phyloP scores from a whole-genome alignment of 2,797 vertebrate species.

The Oreochromis grahami region DNA sequence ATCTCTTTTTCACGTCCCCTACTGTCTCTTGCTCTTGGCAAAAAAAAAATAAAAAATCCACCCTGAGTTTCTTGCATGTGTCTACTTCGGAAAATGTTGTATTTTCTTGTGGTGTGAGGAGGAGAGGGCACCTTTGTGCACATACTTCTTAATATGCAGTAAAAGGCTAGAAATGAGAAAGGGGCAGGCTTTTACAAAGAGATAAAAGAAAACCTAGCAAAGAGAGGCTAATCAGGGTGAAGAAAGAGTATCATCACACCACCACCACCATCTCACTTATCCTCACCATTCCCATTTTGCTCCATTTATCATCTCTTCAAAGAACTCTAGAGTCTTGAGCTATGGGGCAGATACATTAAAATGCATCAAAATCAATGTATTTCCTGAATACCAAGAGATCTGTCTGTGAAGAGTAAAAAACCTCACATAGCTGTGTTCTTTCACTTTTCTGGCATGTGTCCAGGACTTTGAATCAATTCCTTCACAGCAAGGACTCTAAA shows the following conservation, averaged over 20 bases:
- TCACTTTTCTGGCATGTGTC: conserved; percentile 25
- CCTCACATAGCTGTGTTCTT: conserved; percentile 21
- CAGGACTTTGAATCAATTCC: conserved; percentile 53
- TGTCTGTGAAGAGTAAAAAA: background rate
- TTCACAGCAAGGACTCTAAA: conserved; percentile 38
- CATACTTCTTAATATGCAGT: background rate
- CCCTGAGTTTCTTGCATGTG: background rate
- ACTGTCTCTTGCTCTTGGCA: background rate
- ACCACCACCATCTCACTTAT: background rate
- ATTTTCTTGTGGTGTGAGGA: background rate
- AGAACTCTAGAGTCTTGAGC: background rate
- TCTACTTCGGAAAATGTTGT: background rate
- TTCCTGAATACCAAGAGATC: conserved; percentile 11
- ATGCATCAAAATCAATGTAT: conserved; percentile 22
- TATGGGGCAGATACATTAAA: conserved; percentile 13
- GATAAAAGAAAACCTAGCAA: background rate
- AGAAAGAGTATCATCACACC: conserved; percentile 5
- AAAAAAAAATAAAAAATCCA: background rate
- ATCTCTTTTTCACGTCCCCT: background rate
- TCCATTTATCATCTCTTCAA: conserved; percentile 19
- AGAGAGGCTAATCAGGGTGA: conserved; percentile 7
- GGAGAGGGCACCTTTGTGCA: background rate
- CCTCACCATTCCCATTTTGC: background rate
- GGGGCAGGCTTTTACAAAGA: background rate
- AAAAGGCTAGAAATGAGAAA: background rate